These are phyloP conservation scores for Drosophila paranaensis DNA, from an alignment of 2,888 invertebrate species.

Conservation along the genomic window DNA sequence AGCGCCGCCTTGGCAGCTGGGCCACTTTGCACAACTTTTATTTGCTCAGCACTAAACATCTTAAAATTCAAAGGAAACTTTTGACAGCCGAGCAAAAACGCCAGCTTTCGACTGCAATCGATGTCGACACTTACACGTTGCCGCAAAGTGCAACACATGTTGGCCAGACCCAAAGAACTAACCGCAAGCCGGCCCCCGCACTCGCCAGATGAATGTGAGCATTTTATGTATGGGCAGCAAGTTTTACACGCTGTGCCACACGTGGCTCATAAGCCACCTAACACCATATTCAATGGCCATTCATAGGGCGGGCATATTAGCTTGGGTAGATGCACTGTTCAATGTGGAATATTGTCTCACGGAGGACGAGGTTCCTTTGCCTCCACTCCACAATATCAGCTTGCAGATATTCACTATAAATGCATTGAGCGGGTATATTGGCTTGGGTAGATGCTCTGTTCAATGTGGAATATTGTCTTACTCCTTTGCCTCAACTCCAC, in stretches of 20 bases:
- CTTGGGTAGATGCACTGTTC: background rate
- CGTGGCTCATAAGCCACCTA: slow-evolving; percentile 7
- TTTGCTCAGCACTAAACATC: slow-evolving; percentile 43
- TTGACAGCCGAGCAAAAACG: slow-evolving; percentile 20
- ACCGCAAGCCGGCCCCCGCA: slow-evolving; percentile 16
- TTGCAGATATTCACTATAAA: no score
- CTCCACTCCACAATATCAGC: no score
- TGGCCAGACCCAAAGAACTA: slow-evolving; percentile 15
- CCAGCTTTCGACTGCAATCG: slow-evolving; percentile 36
- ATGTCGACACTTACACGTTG: slow-evolving; percentile 52
- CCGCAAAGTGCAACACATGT: slow-evolving; percentile 37
- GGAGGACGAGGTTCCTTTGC: no score
- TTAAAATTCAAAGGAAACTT: slow-evolving; percentile 46
- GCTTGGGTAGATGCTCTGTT: background rate
- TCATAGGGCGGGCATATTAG: background rate
- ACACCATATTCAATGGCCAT: background rate
- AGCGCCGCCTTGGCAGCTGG: slow-evolving; percentile 35
- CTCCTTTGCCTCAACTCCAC: no score
- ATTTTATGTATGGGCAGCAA: background rate
- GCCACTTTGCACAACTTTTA: slow-evolving; percentile 59
- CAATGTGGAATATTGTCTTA: no score
- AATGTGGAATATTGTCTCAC: no score
- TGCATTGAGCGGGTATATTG: background rate
- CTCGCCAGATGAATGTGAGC: background rate
- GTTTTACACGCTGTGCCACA: slow-evolving; percentile 2